A percentile compares a stretch with the other conserved stretches of the same genome.
These are phyloP conservation scores for Heliconius ethilla DNA, from an alignment of 2,888 invertebrate species.

Conservation along the genomic window DNA sequence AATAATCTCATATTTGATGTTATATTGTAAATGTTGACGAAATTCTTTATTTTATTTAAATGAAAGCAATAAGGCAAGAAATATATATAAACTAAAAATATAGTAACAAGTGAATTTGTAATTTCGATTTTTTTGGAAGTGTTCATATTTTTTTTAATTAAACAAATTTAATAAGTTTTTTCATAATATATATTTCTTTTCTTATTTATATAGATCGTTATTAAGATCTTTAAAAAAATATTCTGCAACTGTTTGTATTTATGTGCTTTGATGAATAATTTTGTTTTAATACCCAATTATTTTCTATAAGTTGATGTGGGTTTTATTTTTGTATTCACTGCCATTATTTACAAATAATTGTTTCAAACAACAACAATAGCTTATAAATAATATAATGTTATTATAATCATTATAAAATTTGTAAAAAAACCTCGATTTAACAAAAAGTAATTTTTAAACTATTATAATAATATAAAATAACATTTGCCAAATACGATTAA, in stretches of 20 bases:
- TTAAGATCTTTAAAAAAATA: not conserved
- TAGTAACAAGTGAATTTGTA: not conserved
- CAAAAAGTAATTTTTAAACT: not conserved
- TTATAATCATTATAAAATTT: not conserved
- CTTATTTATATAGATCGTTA: not conserved
- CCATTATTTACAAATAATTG: not conserved
- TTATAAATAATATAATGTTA: not conserved
- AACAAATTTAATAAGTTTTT: too few relatives aligned
- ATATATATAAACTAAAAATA: not conserved
- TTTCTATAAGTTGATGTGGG: not conserved
- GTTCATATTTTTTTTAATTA: too few relatives aligned
- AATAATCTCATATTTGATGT: not conserved
- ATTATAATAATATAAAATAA: not conserved
- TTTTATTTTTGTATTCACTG: slow-evolving; percentile 14
- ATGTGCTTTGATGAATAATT: not conserved
- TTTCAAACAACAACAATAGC: not conserved
- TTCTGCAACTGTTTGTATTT: not conserved
- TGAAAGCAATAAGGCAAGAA: not conserved
- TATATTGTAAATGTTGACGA: not conserved
- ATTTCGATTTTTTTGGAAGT: not conserved
- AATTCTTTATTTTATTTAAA: not conserved
- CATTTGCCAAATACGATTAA: not conserved
- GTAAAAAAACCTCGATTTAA: not conserved
- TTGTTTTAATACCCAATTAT: not conserved
- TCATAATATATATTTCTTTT: not conserved